Evolutionary conservation across 2,113 vertebrate genomes (phyloP).

Genomic region (Candoia aspera): DNA sequence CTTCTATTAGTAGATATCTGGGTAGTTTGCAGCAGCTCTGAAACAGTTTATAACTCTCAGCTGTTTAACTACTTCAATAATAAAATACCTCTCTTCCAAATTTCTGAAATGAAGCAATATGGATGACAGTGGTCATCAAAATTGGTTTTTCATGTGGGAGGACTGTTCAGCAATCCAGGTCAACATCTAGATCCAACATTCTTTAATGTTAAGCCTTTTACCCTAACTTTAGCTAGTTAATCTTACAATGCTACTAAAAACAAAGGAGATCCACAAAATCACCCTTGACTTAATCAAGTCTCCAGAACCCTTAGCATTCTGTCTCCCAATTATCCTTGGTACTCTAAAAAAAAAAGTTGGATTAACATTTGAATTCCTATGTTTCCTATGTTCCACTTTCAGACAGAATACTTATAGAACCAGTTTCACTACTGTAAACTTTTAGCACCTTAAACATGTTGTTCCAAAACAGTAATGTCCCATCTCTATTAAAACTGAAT

Average conservation of each 20-base stretch:
- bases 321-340: neutral
- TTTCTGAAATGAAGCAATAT: neutral
- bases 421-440: neutral
- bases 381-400: neutral
- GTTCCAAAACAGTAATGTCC: neutral
- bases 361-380: neutral
- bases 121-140: neutral
- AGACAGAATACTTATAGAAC: neutral
- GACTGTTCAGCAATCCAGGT: neutral
- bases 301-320: neutral
- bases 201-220: neutral
- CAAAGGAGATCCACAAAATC: neutral
- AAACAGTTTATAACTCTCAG: neutral
- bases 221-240: neutral
- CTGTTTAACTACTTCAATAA: neutral
- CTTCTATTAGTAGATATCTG: neutral
- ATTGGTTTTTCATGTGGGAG: neutral
- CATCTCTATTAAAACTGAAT: neutral
- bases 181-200: neutral
- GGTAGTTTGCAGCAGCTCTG: neutral
- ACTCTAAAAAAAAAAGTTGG: neutral
- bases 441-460: neutral
- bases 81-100: neutral
- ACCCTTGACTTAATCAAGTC: neutral
- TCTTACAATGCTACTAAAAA: neutral